Evolutionary conservation across 2,113 vertebrate species (phyloP), one percentile per base, ranked within the genome.

Genomic region (Corythornis madagascariensis): DNA sequence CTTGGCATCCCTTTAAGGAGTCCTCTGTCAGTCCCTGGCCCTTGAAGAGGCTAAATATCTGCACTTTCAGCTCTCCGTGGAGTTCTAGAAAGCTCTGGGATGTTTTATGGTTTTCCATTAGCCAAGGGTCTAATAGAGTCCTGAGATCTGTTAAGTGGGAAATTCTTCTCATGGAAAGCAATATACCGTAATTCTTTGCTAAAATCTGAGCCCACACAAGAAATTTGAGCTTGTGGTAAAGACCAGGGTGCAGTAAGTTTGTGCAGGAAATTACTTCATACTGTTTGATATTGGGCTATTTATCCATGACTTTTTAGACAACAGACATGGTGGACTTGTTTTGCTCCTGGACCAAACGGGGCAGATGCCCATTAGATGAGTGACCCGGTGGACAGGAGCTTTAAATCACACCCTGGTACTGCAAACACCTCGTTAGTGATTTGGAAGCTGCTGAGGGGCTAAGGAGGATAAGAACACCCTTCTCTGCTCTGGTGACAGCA

Each of bases 101-200:
- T 91, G 92, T 92, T 97, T 97, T 97, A 97, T 97, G 95, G 96
- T 95, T 97, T 94, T 97, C 97, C 97, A 98, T 98, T 97, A 97
- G 97, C 43, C 89, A 93, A 95, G 94, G 95, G 87, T 97, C 96
- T 97, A 96, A 96, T 59, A 95, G 97, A 97, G 96, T 86, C 95
- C 95, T 83, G 86, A 96, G 95, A 97, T 97, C 97, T 59, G 96
- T 95, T 97, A 97, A 98, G 97, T 97, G 97, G 93, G 96, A 97
- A 97, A 97, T 97, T 97, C 97, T 94, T 96, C 91, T 92, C 93
- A 71, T 85, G 93, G 96, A 97, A 97, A 96, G 96, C 97, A 97
- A 97, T 90, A 78, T 83, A 93, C 93, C 29, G 75, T 95, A 98
- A 97, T 97, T 97, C 97, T 97, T 97, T 88, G 79, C 92, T 95